Percentiles rank a stretch among this genome's conserved stretches.
These are phyloP conservation scores for Typhlichthys subterraneus DNA, from an alignment of 2,797 vertebrate genomes.

Conservation along the genomic window DNA sequence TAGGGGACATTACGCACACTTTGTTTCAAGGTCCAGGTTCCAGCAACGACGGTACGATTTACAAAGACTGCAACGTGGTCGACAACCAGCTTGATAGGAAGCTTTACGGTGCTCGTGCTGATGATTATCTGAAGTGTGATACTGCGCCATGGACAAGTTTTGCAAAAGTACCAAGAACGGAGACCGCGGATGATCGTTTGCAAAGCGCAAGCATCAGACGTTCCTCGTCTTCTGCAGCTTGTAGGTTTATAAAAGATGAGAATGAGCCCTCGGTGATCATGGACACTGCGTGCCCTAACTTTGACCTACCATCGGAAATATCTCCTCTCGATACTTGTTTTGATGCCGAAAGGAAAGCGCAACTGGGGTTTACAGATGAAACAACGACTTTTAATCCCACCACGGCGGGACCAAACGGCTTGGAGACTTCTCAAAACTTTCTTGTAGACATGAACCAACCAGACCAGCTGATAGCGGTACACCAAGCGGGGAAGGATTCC, in stretches of 20 bases:
- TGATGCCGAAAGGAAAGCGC: constrained; percentile 50
- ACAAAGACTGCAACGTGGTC: constrained; percentile 46
- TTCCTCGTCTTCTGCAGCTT: constrained; percentile 28
- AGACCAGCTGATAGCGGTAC: constrained; percentile 33
- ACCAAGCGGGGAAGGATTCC: constrained; percentile 53
- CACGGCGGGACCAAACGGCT: constrained; percentile 15
- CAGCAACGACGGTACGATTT: constrained; percentile 26
- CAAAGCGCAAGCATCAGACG: constrained; percentile 35
- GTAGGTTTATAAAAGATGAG: constrained; percentile 76
- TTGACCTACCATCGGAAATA: constrained; percentile 50
- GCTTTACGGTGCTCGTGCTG: constrained; percentile 45
- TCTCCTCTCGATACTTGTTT: constrained; percentile 48
- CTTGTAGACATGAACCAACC: constrained; percentile 58
- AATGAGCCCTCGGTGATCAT: constrained; percentile 67
- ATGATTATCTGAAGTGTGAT: constrained; percentile 59
- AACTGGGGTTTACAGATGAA: constrained; percentile 42
- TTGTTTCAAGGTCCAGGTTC: constrained; percentile 36
- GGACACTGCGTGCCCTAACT: constrained; percentile 43
- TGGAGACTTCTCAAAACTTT: constrained; percentile 58
- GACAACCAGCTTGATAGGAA: constrained; percentile 41
- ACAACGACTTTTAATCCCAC: constrained; percentile 23
- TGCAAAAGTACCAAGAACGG: constrained; percentile 32
- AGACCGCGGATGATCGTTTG: constrained; percentile 16
- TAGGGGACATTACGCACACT: constrained; percentile 43
- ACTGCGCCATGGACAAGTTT: constrained; percentile 57